A percentile compares a stretch with the other conserved stretches of the same genome.
phyloP scores from a whole-genome alignment of 2,113 vertebrate species.

The Rhynchopsitta pachyrhyncha region DNA sequence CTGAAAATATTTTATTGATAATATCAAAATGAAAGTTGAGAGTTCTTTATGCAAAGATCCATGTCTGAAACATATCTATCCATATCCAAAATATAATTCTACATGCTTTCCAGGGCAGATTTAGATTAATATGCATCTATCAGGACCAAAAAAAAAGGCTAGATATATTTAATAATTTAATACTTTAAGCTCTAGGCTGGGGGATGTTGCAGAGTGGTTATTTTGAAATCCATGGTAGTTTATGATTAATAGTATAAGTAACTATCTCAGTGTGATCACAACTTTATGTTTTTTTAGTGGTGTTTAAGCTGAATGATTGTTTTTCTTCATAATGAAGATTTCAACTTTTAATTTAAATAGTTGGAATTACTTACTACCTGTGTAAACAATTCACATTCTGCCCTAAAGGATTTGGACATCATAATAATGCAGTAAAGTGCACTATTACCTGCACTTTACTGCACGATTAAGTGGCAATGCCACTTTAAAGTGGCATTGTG shows the following conservation, averaged over 20 bases:
- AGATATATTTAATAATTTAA: background rate
- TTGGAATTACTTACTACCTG: background rate
- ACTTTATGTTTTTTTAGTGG: background rate
- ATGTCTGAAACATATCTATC: background rate
- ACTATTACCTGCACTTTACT: too few relatives aligned
- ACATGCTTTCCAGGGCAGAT: conserved; percentile 6
- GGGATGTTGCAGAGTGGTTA: background rate
- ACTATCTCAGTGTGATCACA: background rate
- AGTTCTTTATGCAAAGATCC: background rate
- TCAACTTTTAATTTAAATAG: background rate
- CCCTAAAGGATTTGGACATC: background rate
- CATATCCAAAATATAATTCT: conserved; percentile 13
- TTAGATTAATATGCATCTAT: background rate
- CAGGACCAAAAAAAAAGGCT: background rate
- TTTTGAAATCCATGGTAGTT: background rate
- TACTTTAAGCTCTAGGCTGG: background rate
- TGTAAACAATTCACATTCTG: background rate
- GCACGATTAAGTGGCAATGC: background rate
- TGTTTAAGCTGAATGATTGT: background rate
- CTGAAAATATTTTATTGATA: background rate
- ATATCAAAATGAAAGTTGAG: background rate
- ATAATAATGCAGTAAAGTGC: background rate
- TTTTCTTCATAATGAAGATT: background rate
- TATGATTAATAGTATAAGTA: background rate
- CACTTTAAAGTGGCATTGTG: too few relatives aligned